These are phyloP conservation scores for Tretioscincus oriximinensis DNA, from an alignment of 2,113 vertebrate species.

Conservation along the genomic window DNA sequence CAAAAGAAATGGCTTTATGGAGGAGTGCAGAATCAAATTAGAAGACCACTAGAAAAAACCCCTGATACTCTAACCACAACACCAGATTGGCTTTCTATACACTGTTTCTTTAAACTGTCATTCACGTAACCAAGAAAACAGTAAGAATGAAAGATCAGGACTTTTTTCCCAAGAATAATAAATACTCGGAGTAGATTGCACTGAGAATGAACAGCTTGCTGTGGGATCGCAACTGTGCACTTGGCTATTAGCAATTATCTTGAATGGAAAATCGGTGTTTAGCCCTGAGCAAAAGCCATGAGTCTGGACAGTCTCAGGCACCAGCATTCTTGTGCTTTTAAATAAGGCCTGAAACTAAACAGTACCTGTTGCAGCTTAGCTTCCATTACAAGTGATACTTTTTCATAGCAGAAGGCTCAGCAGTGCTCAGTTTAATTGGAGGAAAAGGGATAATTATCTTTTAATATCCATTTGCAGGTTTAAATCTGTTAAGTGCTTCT, in stretches of 20 bases:
- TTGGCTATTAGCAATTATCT: slow-evolving; percentile 13
- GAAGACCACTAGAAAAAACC: no score
- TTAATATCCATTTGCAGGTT: slow-evolving; percentile 9
- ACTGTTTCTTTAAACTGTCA: neutral
- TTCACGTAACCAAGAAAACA: no score
- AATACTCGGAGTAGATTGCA: neutral
- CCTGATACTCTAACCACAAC: no score
- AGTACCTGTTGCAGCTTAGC: slow-evolving; percentile 8
- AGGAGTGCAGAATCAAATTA: no score
- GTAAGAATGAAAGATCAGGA: neutral
- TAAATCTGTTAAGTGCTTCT: slow-evolving; percentile 48
- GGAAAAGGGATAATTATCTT: slow-evolving; percentile 39
- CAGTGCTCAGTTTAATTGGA: slow-evolving; percentile 37
- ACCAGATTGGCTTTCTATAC: no score
- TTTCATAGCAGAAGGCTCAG: slow-evolving; percentile 14
- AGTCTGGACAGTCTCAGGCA: slow-evolving; percentile 9
- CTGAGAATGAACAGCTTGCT: neutral
- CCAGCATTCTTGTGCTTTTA: neutral
- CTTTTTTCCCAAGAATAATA: neutral
- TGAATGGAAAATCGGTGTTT: neutral
- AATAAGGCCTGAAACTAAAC: slow-evolving; percentile 32
- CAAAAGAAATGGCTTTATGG: neutral
- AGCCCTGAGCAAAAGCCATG: neutral
- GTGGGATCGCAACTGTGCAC: neutral
- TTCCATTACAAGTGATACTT: slow-evolving; percentile 21